These are phyloP conservation scores for Gymnocephalus cernua DNA, from an alignment of 2,113 vertebrate species.

Conservation along the genomic window DNA sequence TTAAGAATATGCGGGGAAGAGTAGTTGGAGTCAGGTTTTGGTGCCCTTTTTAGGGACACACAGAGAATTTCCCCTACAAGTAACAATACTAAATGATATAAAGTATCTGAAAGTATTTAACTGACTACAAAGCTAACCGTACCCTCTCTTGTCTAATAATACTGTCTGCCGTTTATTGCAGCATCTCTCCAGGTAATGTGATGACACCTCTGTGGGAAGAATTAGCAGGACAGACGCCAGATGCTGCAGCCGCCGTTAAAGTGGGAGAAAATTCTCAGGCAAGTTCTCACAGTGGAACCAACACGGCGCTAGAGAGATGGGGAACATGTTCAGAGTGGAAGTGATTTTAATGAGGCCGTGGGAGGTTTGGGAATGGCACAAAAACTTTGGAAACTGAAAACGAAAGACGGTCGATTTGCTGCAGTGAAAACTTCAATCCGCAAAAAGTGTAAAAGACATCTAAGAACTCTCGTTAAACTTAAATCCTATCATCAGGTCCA, in stretches of 20 bases:
- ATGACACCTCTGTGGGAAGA: slow-evolving; percentile 87
- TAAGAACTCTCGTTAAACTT: background rate
- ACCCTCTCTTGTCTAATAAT: background rate
- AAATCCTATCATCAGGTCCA: background rate
- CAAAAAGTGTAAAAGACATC: background rate
- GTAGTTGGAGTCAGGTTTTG: no score
- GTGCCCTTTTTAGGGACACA: no score
- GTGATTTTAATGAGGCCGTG: background rate
- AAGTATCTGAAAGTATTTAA: background rate
- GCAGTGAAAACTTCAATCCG: background rate
- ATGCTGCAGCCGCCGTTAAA: slow-evolving; percentile 73
- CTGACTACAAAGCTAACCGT: background rate
- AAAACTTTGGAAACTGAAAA: background rate
- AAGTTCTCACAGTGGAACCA: slow-evolving; percentile 9
- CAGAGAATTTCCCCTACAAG: no score
- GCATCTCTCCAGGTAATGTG: slow-evolving; percentile 89
- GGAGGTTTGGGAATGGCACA: background rate
- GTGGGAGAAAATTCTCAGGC: slow-evolving; percentile 83
- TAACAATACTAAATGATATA: background rate
- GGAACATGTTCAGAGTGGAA: background rate
- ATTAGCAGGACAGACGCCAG: slow-evolving; percentile 70
- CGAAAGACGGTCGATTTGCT: background rate
- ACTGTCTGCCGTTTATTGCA: slow-evolving; percentile 46
- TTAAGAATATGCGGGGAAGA: no score
- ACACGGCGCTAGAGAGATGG: background rate